These are phyloP conservation scores for Epinephelus coioides DNA, from an alignment of 2,797 vertebrate species.

Conservation along the genomic window DNA sequence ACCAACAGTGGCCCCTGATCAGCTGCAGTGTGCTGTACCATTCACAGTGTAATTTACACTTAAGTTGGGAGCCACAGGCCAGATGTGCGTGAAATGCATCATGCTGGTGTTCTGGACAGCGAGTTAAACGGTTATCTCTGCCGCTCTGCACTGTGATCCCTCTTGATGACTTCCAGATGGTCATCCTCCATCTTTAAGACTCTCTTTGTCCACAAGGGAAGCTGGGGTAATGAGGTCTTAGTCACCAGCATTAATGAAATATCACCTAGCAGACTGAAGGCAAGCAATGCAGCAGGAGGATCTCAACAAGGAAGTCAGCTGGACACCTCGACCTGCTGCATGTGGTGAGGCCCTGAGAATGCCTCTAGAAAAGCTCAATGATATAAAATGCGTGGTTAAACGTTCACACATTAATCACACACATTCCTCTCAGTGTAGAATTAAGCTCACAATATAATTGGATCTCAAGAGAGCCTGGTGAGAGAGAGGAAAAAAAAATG, in stretches of 20 bases:
- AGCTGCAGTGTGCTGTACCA: slow-evolving; percentile 14
- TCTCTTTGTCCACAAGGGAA: slow-evolving; percentile 73
- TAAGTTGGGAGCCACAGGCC: slow-evolving; percentile 53
- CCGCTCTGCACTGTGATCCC: slow-evolving; percentile 60
- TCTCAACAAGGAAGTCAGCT: slow-evolving; percentile 10
- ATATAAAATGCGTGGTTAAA: slow-evolving; percentile 28
- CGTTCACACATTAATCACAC: slow-evolving; percentile 41
- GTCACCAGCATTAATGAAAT: slow-evolving; percentile 74
- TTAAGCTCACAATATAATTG: slow-evolving; percentile 60
- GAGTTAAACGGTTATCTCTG: slow-evolving; percentile 67
- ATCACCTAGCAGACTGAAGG: slow-evolving; percentile 45
- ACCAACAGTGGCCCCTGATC: slow-evolving; percentile 18
- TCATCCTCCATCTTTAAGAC: slow-evolving; percentile 73
- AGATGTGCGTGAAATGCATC: slow-evolving; percentile 74
- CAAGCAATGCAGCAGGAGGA: background rate
- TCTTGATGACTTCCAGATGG: slow-evolving; percentile 81
- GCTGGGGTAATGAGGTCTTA: slow-evolving; percentile 75
- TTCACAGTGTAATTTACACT: slow-evolving; percentile 47
- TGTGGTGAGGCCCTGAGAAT: background rate
- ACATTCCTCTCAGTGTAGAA: slow-evolving; percentile 40
- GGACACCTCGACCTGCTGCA: slow-evolving; percentile 19
- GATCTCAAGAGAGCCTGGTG: slow-evolving; percentile 50
- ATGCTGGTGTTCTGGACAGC: slow-evolving; percentile 55
- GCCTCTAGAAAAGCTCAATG: background rate
- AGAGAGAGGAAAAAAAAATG: slow-evolving; percentile 11